These are phyloP conservation scores for Chelonus formosanus DNA, from an alignment of 2,888 invertebrate genomes.

Conservation along the genomic window DNA sequence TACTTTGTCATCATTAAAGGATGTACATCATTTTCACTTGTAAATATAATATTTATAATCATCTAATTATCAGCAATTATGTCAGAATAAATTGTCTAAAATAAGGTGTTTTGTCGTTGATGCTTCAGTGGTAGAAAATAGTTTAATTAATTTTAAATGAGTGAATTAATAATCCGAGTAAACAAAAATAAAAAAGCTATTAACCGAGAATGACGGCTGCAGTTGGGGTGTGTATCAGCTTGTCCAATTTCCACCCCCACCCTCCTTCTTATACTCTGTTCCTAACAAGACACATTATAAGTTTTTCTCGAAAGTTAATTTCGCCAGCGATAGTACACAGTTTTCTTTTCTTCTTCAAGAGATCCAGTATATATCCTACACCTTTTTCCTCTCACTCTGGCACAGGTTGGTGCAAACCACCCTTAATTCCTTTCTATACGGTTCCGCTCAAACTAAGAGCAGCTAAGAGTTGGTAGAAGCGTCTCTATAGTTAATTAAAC, in stretches of 20 bases:
- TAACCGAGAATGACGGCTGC: constrained; percentile 18
- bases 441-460: constrained; percentile 57
- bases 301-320: constrained; percentile 63
- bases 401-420: constrained; percentile 26
- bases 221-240: constrained; percentile 37
- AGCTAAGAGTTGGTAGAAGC: constrained; percentile 59
- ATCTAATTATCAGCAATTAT: too few species aligned
- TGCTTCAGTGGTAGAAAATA: too few species aligned
- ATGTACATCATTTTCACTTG: too few species aligned
- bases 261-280: constrained; percentile 38
- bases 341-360: constrained; percentile 28
- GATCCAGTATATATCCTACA: constrained; percentile 6
- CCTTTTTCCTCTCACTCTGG: constrained; percentile 22
- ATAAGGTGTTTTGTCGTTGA: too few species aligned
- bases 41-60: too few species aligned
- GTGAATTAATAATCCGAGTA: constrained; percentile 6
- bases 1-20: too few species aligned
- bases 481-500: constrained; percentile 65
- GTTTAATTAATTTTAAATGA: neutral
- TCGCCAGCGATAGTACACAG: constrained; percentile 51
- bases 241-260: constrained; percentile 19
- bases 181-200: constrained; percentile 18
- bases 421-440: constrained; percentile 43
- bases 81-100: too few species aligned
- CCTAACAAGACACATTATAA: constrained; percentile 60